phyloP scores from a whole-genome alignment of 2,113 vertebrate genomes.

The Entelurus aequoreus region DNA sequence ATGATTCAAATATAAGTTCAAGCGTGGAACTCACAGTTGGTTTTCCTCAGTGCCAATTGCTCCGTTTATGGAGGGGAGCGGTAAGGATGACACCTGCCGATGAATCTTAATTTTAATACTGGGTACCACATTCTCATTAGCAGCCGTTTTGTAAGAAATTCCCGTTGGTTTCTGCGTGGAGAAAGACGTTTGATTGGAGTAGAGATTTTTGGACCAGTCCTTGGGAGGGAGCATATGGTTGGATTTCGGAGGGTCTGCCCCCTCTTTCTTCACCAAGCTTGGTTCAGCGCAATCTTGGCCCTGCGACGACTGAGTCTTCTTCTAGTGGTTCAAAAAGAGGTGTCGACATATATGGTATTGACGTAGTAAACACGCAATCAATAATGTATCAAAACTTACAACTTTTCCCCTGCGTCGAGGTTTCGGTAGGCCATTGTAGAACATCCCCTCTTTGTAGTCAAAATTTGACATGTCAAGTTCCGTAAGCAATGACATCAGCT shows the following conservation, averaged over 20 bases:
- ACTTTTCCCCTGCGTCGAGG: slow-evolving; percentile 36
- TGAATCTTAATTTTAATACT: slow-evolving; percentile 46
- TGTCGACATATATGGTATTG: background rate
- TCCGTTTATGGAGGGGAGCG: slow-evolving; percentile 53
- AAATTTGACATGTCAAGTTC: slow-evolving; percentile 73
- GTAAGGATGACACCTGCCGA: slow-evolving; percentile 34
- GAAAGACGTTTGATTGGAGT: slow-evolving; percentile 1
- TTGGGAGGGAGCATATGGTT: slow-evolving; percentile 40
- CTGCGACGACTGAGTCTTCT: slow-evolving; percentile 17
- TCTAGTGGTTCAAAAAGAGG: slow-evolving; percentile 32
- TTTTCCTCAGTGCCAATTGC: slow-evolving; percentile 45
- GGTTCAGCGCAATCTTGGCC: slow-evolving; percentile 62
- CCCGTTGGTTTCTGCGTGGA: background rate
- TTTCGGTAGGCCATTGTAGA: slow-evolving; percentile 48
- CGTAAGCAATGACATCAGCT: slow-evolving; percentile 72
- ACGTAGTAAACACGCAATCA: background rate
- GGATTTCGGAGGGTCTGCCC: slow-evolving; percentile 58
- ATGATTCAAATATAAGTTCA: background rate
- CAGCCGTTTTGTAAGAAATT: background rate
- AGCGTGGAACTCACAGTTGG: slow-evolving; percentile 46
- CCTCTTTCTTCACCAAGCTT: slow-evolving; percentile 55
- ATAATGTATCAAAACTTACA: background rate
- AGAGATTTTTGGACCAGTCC: slow-evolving; percentile 10
- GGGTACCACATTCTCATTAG: background rate
- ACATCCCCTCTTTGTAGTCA: slow-evolving; percentile 79